Percentiles rank a stretch among this genome's conserved stretches.
Conservation (phyloP, 2,888 invertebrate genomes). For the Coelopa pilipes region DNA sequence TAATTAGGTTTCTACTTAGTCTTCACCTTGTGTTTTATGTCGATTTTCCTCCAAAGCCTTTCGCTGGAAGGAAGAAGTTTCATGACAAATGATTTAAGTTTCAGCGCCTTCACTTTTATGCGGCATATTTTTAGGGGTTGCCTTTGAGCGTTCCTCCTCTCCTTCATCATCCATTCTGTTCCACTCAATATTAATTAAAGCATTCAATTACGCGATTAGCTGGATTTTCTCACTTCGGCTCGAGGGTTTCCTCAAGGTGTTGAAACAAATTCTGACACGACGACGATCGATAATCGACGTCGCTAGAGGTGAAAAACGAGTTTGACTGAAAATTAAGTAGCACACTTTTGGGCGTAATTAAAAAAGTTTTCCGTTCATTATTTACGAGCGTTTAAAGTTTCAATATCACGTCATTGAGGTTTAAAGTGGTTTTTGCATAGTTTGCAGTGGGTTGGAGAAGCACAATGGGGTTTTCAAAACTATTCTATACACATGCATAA, state of each 20-base stretch:
- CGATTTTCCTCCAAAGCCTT: not conserved
- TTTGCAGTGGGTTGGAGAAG: too few relatives aligned
- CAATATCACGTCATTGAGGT: too few relatives aligned
- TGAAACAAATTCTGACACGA: too few relatives aligned
- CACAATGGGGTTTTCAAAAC: too few relatives aligned
- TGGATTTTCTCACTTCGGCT: constrained; percentile 1
- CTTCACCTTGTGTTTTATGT: not conserved
- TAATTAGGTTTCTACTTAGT: not conserved
- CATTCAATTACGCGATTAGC: constrained; percentile 8
- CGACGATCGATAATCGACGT: too few relatives aligned
- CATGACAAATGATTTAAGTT: not conserved
- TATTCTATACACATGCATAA: too few relatives aligned
- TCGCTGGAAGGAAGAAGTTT: not conserved
- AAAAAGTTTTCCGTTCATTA: too few relatives aligned
- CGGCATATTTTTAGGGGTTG: constrained; percentile 5
- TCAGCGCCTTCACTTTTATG: not conserved
- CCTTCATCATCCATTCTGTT: not conserved
- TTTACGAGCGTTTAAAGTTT: too few relatives aligned
- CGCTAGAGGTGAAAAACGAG: too few relatives aligned
- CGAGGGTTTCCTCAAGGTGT: not conserved
- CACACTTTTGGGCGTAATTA: too few relatives aligned
- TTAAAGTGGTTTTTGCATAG: too few relatives aligned
- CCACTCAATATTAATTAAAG: constrained; percentile 9
- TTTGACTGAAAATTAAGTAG: too few relatives aligned
- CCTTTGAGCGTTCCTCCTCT: not conserved